Conservation (phyloP, 2,113 vertebrate genomes). For the Oenanthe oenanthe region DNA sequence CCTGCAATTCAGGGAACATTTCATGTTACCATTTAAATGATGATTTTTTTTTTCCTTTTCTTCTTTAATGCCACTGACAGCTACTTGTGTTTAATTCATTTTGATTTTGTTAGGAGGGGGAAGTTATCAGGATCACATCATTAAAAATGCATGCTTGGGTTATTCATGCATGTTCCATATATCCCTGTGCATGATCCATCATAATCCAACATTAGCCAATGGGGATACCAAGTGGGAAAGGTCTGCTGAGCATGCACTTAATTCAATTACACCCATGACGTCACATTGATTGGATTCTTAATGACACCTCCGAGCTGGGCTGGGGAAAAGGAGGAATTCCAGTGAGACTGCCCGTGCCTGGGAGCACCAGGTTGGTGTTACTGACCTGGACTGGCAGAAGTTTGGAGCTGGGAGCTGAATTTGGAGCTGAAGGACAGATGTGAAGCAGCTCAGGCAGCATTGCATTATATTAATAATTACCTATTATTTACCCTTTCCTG, state of each 20-base stretch:
- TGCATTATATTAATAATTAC: too few relatives aligned
- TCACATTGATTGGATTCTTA: constrained; percentile 58
- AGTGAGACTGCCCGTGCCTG: neutral
- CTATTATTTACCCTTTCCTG: neutral
- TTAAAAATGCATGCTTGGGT: constrained; percentile 58
- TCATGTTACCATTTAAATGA: constrained; percentile 57
- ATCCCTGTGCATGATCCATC: constrained; percentile 60
- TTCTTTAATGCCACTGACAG: constrained; percentile 28
- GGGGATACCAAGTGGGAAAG: constrained; percentile 26
- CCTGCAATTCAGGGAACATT: constrained; percentile 50
- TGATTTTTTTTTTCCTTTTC: neutral
- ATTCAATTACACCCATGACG: constrained; percentile 65
- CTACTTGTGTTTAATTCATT: constrained; percentile 61
- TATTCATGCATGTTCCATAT: constrained; percentile 57
- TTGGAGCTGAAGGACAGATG: neutral
- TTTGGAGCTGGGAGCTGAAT: neutral
- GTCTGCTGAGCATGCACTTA: constrained; percentile 21
- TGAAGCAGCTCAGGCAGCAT: neutral
- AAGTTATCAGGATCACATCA: constrained; percentile 31
- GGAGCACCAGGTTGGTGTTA: neutral
- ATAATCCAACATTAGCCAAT: constrained; percentile 51
- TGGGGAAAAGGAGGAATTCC: neutral
- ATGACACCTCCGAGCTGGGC: neutral
- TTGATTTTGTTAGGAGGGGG: constrained; percentile 62
- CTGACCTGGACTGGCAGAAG: neutral